Evolutionary conservation across 1,140 invertebrate genomes (phyloP), one percentile per base, ranked within the genome.

Genomic region (Druon quercuslanigerum): DNA sequence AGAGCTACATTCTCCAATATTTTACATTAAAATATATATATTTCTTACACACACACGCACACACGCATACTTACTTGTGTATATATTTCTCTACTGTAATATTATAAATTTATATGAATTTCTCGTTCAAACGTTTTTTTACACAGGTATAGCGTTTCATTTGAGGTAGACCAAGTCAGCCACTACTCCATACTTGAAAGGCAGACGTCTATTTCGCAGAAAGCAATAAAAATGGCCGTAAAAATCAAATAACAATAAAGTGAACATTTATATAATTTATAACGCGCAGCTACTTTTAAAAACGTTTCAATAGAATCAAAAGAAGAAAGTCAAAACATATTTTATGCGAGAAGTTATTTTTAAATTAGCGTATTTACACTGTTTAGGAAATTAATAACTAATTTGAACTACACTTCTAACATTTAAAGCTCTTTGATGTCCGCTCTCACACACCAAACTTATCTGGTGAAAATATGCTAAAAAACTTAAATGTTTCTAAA

Each of bases 161-260:
- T 82, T 90, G 88, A 89, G 87, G 87, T 89, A 89, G 88, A 89
- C 88, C 82, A 84, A 87, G 84, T 89, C 87, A 88, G 84, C 86
- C 80, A 77, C 81, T 84, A 74, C 52, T 82, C 76, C 80, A 82
- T 82, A 84, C 82, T 85, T 79, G 73, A 85, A 81, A 85, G 81
- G 72, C 74, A 73, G 74, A 81, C 71, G 14, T 51, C 57, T 16
- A n/a, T 51, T 72, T 16, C 73, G 9, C 50, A n/a, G 11, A 20
- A 80, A 80, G 71, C 73, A 74, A 70, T 50, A 74, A 78, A 56
- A 78, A 72, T 51, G 52, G 11, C 25, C 12, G 51, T 77, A 72
- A 50, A 25, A 70, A 79, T 46, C 14, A 74, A 73, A 70, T 54
- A 79, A 76, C 60, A 73, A 33, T 70, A 78, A 78, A 70, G 51